Evolutionary conservation across 2,113 vertebrate genomes (phyloP).

Genomic region (Catharus fuscescens): DNA sequence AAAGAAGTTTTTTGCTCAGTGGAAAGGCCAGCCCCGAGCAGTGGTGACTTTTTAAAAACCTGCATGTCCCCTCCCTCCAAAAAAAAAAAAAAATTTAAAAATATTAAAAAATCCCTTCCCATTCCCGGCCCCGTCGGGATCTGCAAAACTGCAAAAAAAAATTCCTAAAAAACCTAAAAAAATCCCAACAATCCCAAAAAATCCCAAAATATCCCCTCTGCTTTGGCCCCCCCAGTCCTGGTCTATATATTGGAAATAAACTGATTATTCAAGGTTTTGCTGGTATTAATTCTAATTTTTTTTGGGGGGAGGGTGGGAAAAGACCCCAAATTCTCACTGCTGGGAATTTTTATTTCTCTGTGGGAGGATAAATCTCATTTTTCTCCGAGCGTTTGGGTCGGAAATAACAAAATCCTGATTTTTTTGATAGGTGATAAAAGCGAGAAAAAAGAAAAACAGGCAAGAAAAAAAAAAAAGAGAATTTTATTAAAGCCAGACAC

Average conservation of each 20-base stretch:
- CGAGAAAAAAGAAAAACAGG: background rate
- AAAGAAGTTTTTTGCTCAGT: constrained; percentile 78
- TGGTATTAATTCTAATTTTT: background rate
- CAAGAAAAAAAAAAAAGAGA: background rate
- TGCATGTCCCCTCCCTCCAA: background rate
- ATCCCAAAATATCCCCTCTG: background rate
- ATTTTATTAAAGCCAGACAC: constrained; percentile 67
- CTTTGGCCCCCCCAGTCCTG: constrained; percentile 60
- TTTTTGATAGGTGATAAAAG: no score
- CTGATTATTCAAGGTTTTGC: constrained; percentile 64
- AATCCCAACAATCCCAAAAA: background rate
- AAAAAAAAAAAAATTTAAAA: no score
- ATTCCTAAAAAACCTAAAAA: background rate
- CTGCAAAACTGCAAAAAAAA: background rate
- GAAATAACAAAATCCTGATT: background rate
- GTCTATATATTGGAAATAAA: constrained; percentile 81
- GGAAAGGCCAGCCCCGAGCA: constrained; percentile 48
- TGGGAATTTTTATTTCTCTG: background rate
- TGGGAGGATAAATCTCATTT: background rate
- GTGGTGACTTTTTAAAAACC: constrained; percentile 66
- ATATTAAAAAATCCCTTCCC: background rate
- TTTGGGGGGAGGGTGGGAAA: no score
- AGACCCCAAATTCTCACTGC: background rate
- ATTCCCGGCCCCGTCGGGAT: no score
- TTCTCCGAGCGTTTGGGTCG: accelerated